Evolutionary conservation across 2,888 invertebrate species (phyloP).

Genomic region (Cecidostiba fungosa): DNA sequence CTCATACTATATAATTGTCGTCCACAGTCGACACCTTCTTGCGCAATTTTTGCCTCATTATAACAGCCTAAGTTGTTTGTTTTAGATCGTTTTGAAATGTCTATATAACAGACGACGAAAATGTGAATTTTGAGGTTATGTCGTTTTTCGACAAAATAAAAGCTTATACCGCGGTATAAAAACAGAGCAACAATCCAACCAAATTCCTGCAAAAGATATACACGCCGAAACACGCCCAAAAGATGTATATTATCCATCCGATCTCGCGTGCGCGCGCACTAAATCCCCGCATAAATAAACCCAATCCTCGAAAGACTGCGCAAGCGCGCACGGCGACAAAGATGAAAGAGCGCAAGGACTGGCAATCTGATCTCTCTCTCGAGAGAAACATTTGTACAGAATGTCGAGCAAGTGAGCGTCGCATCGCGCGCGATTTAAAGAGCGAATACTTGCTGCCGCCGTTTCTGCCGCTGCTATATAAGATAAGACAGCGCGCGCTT

Average conservation of each 20-base stretch:
- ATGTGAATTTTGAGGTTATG: too few species aligned
- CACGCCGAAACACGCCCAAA: background rate
- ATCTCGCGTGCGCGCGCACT: background rate
- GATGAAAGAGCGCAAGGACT: conserved; percentile 33
- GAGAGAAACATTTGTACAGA: conserved; percentile 73
- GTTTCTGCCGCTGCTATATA: background rate
- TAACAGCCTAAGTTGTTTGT: too few species aligned
- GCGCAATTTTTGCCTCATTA: too few species aligned
- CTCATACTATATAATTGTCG: too few species aligned
- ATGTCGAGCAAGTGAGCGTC: conserved; percentile 74
- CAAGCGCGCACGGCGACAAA: background rate
- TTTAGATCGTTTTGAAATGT: too few species aligned
- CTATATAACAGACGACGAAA: too few species aligned
- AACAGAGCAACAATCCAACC: background rate
- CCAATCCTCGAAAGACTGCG: background rate
- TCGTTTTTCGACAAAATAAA: too few species aligned
- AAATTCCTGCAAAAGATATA: background rate
- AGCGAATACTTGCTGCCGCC: conserved; percentile 27
- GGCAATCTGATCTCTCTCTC: conserved; percentile 72
- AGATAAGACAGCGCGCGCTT: conserved; percentile 28
- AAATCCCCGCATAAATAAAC: conserved; percentile 1
- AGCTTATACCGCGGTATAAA: too few species aligned
- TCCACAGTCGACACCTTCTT: too few species aligned
- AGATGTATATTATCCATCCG: background rate
- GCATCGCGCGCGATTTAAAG: conserved; percentile 67